Evolutionary conservation across 1,140 invertebrate species (phyloP).

Genomic region (Drosophila willistoni): DNA sequence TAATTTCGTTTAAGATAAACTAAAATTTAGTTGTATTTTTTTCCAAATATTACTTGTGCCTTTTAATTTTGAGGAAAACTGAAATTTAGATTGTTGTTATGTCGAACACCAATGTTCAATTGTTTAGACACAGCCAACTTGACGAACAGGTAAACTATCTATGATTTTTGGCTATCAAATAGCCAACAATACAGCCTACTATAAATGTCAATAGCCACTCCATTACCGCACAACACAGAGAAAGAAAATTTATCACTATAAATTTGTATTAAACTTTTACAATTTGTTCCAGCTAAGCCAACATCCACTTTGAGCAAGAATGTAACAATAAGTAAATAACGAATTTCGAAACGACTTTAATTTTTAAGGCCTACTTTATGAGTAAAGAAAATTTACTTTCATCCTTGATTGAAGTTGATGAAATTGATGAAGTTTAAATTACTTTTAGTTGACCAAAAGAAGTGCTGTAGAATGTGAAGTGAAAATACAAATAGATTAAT

Average conservation of each 20-base stretch:
- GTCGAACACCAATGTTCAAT: no score
- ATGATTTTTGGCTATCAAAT: constrained; percentile 27
- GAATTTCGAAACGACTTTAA: neutral
- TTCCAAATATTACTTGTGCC: no score
- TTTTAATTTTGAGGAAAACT: no score
- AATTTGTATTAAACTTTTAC: neutral
- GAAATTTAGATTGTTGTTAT: no score
- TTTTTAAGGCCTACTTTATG: neutral
- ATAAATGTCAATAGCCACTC: constrained; percentile 31
- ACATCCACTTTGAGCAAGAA: neutral
- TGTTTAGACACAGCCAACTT: neutral
- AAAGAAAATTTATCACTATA: neutral
- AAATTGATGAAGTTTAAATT: no score
- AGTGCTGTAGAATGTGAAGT: no score
- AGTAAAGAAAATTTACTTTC: neutral
- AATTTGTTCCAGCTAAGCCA: neutral
- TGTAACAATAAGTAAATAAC: neutral
- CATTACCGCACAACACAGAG: neutral
- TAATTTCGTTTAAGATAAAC: neutral
- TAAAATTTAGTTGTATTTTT: neutral
- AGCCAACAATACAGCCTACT: constrained; percentile 48
- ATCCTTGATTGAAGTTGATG: no score
- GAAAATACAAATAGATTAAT: no score
- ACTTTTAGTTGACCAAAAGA: no score
- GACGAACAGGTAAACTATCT: neutral